phyloP scores from a whole-genome alignment of 2,113 vertebrate genomes.

The Xerus inauris region DNA sequence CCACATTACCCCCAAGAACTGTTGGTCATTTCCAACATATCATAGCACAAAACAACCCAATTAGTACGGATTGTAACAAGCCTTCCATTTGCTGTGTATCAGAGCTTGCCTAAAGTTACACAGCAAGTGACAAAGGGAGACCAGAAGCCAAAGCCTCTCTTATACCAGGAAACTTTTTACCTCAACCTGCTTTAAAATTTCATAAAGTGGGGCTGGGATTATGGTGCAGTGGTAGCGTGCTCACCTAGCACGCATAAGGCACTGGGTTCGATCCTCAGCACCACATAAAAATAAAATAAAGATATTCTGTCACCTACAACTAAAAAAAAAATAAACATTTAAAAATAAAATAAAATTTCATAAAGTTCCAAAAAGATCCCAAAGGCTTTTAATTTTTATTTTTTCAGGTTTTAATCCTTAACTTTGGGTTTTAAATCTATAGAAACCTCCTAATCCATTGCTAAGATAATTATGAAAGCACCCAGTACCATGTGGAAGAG shows the following conservation, averaged over 20 bases:
- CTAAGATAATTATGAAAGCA: conserved; percentile 3
- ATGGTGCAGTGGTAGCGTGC: too few species aligned
- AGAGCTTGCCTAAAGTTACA: not conserved
- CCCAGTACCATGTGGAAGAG: not conserved
- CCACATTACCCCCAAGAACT: not conserved
- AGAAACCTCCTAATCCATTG: not conserved
- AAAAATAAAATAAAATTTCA: too few species aligned
- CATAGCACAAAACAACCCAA: not conserved
- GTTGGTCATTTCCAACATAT: conserved; percentile 7
- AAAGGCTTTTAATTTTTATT: conserved; percentile 15
- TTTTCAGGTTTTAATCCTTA: not conserved
- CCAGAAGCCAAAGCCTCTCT: not conserved
- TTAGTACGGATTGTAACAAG: not conserved
- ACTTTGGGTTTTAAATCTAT: conserved; percentile 12
- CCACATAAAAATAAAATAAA: too few species aligned
- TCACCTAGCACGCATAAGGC: too few species aligned
- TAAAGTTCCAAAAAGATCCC: not conserved
- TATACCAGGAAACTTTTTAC: not conserved
- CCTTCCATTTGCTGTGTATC: not conserved
- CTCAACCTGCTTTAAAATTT: not conserved
- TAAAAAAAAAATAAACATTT: too few species aligned
- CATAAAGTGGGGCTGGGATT: too few species aligned
- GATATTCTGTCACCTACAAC: too few species aligned
- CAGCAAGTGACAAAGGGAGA: not conserved
- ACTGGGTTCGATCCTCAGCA: too few species aligned